phyloP scores from a whole-genome alignment of 2,888 invertebrate genomes.

The Stenchaetothrips biformis region DNA sequence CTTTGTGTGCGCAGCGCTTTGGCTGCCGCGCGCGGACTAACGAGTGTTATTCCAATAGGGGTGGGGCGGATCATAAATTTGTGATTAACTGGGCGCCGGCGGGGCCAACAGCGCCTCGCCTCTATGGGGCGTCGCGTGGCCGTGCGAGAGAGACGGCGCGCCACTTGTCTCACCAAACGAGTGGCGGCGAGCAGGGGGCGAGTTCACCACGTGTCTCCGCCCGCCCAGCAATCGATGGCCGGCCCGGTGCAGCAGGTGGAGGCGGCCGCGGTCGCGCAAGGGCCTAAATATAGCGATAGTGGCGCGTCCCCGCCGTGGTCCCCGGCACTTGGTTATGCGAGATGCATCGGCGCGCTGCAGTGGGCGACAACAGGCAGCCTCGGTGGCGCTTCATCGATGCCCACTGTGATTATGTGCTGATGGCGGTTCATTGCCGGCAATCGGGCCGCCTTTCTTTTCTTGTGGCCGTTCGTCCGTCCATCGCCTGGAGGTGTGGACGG shows the following conservation, averaged over 20 bases:
- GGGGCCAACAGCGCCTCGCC: not conserved
- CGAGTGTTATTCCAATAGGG: conserved; percentile 19
- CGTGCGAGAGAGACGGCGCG: not conserved
- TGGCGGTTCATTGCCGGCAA: not conserved
- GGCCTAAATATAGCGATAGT: not conserved
- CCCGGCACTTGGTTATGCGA: not conserved
- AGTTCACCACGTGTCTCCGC: not conserved
- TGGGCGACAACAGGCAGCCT: not conserved
- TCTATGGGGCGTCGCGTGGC: not conserved
- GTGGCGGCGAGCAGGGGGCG: not conserved
- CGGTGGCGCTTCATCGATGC: not conserved
- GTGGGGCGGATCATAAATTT: not conserved
- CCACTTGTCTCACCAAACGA: not conserved
- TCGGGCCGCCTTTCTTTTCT: too few species aligned
- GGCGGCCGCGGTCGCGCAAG: not conserved
- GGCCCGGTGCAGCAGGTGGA: not conserved
- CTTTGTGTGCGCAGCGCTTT: not conserved
- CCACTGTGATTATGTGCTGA: conserved; percentile 1
- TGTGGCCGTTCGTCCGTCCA: too few species aligned
- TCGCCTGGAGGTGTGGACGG: too few species aligned
- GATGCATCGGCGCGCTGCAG: not conserved
- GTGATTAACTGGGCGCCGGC: conserved; percentile 1
- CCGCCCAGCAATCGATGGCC: not conserved
- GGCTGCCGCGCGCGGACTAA: not conserved
- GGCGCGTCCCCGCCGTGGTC: not conserved